Conservation (phyloP, 1,140 invertebrate species). For the Bombus superbus region DNA sequence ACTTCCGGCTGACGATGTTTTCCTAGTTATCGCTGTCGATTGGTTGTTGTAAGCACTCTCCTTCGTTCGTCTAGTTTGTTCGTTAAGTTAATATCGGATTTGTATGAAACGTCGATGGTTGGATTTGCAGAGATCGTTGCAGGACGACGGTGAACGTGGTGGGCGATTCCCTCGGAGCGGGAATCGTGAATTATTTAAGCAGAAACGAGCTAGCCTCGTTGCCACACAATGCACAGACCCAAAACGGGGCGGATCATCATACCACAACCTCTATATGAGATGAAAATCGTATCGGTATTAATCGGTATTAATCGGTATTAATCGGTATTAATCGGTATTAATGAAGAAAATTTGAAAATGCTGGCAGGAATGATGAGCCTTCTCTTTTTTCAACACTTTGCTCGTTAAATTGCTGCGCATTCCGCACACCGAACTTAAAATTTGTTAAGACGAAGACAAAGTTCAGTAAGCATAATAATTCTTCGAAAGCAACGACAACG, state of each 20-base stretch:
- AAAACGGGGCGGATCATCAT: slow-evolving; percentile 74
- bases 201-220: slow-evolving; percentile 86
- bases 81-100: too few species aligned
- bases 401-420: neutral
- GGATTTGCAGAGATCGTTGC: slow-evolving; percentile 90
- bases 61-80: too few species aligned
- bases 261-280: slow-evolving; percentile 79
- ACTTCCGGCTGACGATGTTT: slow-evolving; percentile 91
- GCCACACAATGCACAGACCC: slow-evolving; percentile 68
- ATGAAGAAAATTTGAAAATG: neutral
- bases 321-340: neutral
- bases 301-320: neutral
- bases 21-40: slow-evolving; percentile 92
- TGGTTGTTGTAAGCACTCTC: slow-evolving; percentile 90
- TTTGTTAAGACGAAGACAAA: neutral
- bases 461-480: neutral
- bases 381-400: neutral
- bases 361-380: neutral
- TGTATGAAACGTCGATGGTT: neutral
- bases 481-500: neutral
- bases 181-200: slow-evolving; percentile 92
- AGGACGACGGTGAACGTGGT: slow-evolving; percentile 94
- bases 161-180: slow-evolving; percentile 94
- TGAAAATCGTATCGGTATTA: neutral
- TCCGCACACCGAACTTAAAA: slow-evolving; percentile 3